Base-by-base conservation (phyloP, 1,140 invertebrate species). In the Subanguina moxae region DNA sequence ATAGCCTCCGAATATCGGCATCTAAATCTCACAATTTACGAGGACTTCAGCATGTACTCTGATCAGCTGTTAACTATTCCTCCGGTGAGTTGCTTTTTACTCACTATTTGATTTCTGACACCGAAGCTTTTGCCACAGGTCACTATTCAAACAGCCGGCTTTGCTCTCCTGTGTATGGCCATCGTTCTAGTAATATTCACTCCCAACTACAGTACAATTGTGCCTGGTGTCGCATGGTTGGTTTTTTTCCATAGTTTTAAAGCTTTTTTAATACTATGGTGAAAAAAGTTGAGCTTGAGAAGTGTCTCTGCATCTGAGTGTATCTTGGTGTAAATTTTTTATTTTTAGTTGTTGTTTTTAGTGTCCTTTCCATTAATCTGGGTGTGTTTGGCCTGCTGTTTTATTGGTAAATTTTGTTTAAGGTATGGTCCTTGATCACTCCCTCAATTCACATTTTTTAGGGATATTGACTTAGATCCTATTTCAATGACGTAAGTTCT, bases 401-500 rank as follows among this genome's bases (percentile, higher is more conserved):
- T 42, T 78, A 82, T 58, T 84, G 83, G 77, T 38, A 38, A 5
- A 11, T 38, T 38, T 38, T 38, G 3, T 38, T 5, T n/a, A n/a
- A n/a, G n/a, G n/a, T n/a, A 11, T 38, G 32, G 32, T 3, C 3
- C 32, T 38, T 38, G 3, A 38, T 38, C n/a, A n/a, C n/a, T n/a
- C n/a, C n/a, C n/a, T 38, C 32, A 38, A 38, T 11, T 5, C 3
- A 38, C 32, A 5, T 38, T 38, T 38, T 38, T 38, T 38, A 38
- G 32, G 32, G 78, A 71, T 28, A 75, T 86, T 28, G 82, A 82
- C 30, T 71, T 86, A 9, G 84, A 84, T 70, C 82, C 92, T 11
- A 80, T 85, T 32, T 85, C 84, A 21, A 86, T 85, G 82, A 82
- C 84, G 25, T 83, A 84, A 64, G 71, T 15, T 7, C 3, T 52